phyloP scores from a whole-genome alignment of 2,113 vertebrate species.

The Taurulus bubalis region DNA sequence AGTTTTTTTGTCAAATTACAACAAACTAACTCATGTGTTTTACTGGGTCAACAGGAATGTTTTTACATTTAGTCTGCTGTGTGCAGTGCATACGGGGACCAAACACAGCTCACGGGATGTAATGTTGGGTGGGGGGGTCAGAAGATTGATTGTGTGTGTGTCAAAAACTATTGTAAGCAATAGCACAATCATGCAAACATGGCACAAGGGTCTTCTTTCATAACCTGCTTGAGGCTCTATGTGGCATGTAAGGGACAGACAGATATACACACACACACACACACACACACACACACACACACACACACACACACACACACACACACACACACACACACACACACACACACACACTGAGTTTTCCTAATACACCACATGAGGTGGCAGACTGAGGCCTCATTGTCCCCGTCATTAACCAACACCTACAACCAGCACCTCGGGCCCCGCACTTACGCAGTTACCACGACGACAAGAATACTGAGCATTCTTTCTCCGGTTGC shows the following conservation, averaged over 20 bases:
- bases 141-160: neutral
- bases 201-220: constrained; percentile 18
- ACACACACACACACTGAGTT: constrained; percentile 4
- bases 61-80: neutral
- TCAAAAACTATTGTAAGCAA: constrained; percentile 23
- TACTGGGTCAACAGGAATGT: neutral
- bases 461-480: constrained; percentile 70
- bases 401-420: constrained; percentile 65
- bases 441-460: constrained; percentile 69
- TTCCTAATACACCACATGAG: constrained; percentile 37
- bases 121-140: neutral
- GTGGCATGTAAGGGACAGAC: neutral
- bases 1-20: too few species aligned
- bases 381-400: constrained; percentile 60
- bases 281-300: neutral
- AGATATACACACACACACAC: neutral
- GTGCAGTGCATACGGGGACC: neutral
- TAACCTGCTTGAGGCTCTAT: constrained; percentile 14
- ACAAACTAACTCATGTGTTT: too few species aligned
- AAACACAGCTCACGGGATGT: constrained; percentile 9
- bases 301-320: neutral
- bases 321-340: neutral
- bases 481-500: constrained; percentile 80
- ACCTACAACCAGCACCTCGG: constrained; percentile 69
- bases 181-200: constrained; percentile 12